These are phyloP conservation scores for Caligus rogercresseyi DNA, from an alignment of 1,140 invertebrate species.

Conservation along the genomic window DNA sequence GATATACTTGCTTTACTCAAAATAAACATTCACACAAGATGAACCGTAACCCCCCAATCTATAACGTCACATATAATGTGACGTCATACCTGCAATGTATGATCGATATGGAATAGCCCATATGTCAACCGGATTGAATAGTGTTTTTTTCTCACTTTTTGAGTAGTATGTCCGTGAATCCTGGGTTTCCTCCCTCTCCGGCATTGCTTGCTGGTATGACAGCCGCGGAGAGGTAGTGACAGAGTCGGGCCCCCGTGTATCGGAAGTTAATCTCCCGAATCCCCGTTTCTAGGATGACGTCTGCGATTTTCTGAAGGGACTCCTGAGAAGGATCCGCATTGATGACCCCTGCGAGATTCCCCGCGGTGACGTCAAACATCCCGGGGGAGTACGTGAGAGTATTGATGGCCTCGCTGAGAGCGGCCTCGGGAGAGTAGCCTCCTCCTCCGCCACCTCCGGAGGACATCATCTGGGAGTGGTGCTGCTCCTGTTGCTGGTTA, in stretches of 20 bases:
- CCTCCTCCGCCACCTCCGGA: background rate
- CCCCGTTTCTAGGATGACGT: constrained; percentile 2
- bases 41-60: too few relatives aligned
- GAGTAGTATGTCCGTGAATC: background rate
- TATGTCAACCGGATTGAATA: too few relatives aligned
- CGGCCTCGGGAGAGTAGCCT: background rate
- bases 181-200: too few relatives aligned
- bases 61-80: too few relatives aligned
- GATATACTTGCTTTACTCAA: too few relatives aligned
- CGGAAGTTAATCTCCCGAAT: constrained; percentile 1
- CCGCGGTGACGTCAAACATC: background rate
- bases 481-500: constrained; percentile 2
- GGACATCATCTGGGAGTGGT: background rate
- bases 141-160: background rate
- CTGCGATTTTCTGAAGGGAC: constrained; percentile 1
- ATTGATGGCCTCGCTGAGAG: background rate
- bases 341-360: background rate
- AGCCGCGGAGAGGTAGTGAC: background rate
- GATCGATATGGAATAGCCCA: too few relatives aligned
- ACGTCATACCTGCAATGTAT: too few relatives aligned
- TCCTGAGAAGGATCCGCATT: background rate
- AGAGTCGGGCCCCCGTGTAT: constrained; percentile 5
- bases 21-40: too few relatives aligned
- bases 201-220: background rate
- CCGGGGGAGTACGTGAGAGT: background rate